These are phyloP conservation scores for Andrena praecox DNA, from an alignment of 2,888 invertebrate species.

Conservation along the genomic window DNA sequence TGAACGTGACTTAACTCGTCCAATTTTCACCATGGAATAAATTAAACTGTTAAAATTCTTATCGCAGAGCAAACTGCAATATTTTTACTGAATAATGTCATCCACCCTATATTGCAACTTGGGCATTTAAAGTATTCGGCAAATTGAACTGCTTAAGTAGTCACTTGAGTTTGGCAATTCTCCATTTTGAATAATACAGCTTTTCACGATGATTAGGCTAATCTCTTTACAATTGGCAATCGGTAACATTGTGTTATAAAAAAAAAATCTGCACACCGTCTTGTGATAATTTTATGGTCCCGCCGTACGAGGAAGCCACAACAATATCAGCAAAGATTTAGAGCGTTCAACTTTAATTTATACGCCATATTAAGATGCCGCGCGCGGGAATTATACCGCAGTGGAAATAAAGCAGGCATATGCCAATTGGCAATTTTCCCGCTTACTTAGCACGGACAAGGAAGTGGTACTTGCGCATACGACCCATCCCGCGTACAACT, in stretches of 20 bases:
- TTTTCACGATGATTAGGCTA: not conserved
- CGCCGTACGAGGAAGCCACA: not conserved
- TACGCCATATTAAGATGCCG: slow-evolving; percentile 18
- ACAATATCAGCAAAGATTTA: not conserved
- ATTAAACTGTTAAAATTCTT: too few species aligned
- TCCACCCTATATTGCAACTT: too few species aligned
- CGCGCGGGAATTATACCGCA: slow-evolving; percentile 38
- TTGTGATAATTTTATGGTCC: not conserved
- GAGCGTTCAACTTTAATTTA: slow-evolving; percentile 27
- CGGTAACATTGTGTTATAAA: not conserved
- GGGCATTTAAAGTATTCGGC: not conserved
- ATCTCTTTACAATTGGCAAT: not conserved
- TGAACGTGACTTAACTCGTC: too few species aligned
- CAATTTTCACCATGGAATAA: too few species aligned
- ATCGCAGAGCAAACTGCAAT: too few species aligned
- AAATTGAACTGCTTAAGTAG: not conserved
- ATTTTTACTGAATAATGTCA: too few species aligned
- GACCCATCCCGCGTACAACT: slow-evolving; percentile 37
- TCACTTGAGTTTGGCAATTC: not conserved
- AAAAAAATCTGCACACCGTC: not conserved
- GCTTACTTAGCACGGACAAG: slow-evolving; percentile 23
- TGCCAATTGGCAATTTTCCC: slow-evolving; percentile 65
- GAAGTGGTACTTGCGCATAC: slow-evolving; percentile 23
- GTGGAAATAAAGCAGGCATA: slow-evolving; percentile 50
- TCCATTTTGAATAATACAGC: not conserved